Evolutionary conservation across 2,888 invertebrate genomes (phyloP).

Genomic region (Opisthograptis luteolata): DNA sequence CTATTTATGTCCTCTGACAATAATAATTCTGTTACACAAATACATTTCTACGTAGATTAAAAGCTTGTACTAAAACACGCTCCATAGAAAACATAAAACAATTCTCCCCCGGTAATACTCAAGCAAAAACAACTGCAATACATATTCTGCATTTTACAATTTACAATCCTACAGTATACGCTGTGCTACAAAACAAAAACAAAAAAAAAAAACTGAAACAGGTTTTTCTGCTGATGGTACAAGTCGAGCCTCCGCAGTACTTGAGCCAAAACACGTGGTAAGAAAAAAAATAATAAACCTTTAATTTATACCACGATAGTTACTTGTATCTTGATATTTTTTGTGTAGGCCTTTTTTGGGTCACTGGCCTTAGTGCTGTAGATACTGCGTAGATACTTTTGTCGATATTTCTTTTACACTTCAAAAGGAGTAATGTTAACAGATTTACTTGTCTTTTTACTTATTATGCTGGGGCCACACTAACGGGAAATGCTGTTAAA

Average conservation of each 20-base stretch:
- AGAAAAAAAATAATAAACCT: constrained; percentile 79
- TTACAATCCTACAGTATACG: constrained; percentile 6
- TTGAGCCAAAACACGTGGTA: constrained; percentile 75
- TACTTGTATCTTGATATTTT: constrained; percentile 78
- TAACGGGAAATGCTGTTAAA: too few relatives aligned
- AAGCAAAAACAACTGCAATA: constrained; percentile 8
- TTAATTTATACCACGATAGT: constrained; percentile 84
- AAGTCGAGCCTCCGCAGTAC: constrained; percentile 55
- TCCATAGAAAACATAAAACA: too few relatives aligned
- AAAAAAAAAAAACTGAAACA: constrained; percentile 30
- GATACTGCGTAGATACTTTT: constrained; percentile 34
- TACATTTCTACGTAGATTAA: too few relatives aligned
- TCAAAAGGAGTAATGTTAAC: too few relatives aligned
- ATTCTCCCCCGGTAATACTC: too few relatives aligned
- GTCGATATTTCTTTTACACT: too few relatives aligned
- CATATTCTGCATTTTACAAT: constrained; percentile 4
- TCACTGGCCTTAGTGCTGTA: constrained; percentile 77
- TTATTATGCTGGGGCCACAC: too few relatives aligned
- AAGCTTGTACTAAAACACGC: too few relatives aligned
- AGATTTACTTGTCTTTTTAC: too few relatives aligned
- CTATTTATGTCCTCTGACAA: too few relatives aligned
- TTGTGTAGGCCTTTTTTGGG: constrained; percentile 73
- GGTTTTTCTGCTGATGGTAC: constrained; percentile 63
- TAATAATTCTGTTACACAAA: too few relatives aligned
- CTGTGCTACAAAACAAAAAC: constrained; percentile 14